Evolutionary conservation across 2,888 invertebrate genomes (phyloP).

Genomic region (Sminthurides aquaticus): DNA sequence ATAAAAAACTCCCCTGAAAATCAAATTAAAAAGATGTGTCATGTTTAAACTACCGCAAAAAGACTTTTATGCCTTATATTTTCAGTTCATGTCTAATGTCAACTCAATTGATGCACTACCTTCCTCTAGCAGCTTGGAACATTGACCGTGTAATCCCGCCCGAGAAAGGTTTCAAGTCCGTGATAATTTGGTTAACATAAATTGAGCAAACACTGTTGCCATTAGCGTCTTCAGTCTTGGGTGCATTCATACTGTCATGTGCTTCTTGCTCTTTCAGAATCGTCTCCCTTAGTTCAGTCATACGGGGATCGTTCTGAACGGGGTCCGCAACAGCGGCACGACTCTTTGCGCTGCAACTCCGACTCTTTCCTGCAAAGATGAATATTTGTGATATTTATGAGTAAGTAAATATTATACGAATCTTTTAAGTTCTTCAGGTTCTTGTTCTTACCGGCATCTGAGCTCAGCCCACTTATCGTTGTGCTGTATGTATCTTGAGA

Average conservation of each 20-base stretch:
- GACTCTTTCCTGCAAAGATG: too few species aligned
- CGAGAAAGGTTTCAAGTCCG: constrained; percentile 63
- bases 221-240: not conserved
- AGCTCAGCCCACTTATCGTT: too few species aligned
- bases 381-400: too few species aligned
- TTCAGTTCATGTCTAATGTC: too few species aligned
- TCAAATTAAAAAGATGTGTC: constrained; percentile 3
- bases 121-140: constrained; percentile 54
- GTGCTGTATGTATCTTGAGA: too few species aligned
- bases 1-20: constrained; percentile 63
- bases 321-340: too few species aligned
- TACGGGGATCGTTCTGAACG: not conserved
- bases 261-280: not conserved
- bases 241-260: too few species aligned
- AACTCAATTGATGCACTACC: not conserved
- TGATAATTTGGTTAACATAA: constrained; percentile 49
- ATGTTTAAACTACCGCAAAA: constrained; percentile 4
- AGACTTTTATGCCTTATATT: too few species aligned
- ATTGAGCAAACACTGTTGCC: not conserved
- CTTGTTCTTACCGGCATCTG: too few species aligned
- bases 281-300: not conserved
- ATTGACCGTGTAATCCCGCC: constrained; percentile 62
- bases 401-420: too few species aligned
- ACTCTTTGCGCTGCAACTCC: too few species aligned
- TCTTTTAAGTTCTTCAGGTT: too few species aligned